phyloP scores from a whole-genome alignment of 92 coral and sea anemone genomes.

The Micromussa lordhowensis region DNA sequence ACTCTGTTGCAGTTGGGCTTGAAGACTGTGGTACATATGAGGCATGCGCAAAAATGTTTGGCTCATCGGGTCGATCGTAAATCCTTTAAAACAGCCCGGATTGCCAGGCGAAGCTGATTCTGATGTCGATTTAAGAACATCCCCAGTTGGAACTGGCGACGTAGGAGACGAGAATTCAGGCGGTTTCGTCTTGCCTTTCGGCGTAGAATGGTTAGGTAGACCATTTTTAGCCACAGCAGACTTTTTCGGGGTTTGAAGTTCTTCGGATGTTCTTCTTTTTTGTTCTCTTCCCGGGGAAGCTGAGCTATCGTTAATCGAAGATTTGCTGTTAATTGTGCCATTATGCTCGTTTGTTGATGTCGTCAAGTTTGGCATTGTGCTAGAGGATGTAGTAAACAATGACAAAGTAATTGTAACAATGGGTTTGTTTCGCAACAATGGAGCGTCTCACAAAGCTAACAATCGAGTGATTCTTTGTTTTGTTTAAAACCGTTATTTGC shows the following conservation, averaged over 20 bases:
- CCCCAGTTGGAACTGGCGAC: slow-evolving; percentile 3
- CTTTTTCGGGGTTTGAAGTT: slow-evolving; percentile 17
- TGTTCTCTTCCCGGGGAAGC: slow-evolving; percentile 7
- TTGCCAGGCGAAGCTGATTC: slow-evolving; percentile 33
- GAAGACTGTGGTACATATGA: slow-evolving; percentile 90
- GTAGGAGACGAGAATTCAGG: slow-evolving; percentile 6
- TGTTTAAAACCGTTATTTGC: slow-evolving; percentile 67
- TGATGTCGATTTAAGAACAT: background rate
- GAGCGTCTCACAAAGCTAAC: slow-evolving; percentile 15
- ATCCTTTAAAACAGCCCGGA: slow-evolving; percentile 67
- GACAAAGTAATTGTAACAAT: slow-evolving; percentile 59
- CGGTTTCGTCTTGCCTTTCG: slow-evolving; percentile 3
- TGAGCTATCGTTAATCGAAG: background rate
- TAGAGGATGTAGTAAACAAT: slow-evolving; percentile 19
- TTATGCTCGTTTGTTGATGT: slow-evolving; percentile 41
- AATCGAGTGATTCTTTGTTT: slow-evolving; percentile 44
- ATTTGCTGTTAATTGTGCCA: slow-evolving; percentile 18
- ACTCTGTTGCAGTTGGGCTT: slow-evolving; percentile 82
- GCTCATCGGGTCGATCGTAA: slow-evolving; percentile 95
- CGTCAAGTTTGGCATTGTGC: slow-evolving; percentile 71
- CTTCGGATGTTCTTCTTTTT: slow-evolving; percentile 4
- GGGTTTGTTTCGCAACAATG: slow-evolving; percentile 82
- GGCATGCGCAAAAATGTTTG: slow-evolving; percentile 99
- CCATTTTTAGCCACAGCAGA: background rate
- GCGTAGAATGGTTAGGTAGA: slow-evolving; percentile 30